A percentile compares a stretch with the other conserved stretches of the same genome.
phyloP scores from a whole-genome alignment of 2,113 vertebrate species.

The Salvelinus fontinalis region DNA sequence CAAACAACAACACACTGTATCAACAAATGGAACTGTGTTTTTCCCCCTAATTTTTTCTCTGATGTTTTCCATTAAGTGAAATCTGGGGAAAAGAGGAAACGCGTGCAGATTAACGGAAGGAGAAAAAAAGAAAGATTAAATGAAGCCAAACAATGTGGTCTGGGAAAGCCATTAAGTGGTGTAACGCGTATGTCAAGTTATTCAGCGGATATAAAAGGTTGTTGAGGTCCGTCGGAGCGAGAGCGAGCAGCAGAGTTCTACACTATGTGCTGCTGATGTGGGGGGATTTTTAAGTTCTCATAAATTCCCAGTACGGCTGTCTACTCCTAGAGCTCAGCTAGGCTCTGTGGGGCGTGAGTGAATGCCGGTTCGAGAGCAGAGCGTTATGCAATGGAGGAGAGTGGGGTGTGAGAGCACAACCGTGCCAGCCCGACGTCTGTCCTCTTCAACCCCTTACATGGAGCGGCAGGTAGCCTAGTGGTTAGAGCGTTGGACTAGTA shows the following conservation, averaged over 20 bases:
- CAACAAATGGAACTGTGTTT: constrained; percentile 35
- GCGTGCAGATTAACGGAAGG: constrained; percentile 14
- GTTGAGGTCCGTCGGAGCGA: constrained; percentile 21
- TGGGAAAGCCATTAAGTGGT: constrained; percentile 64
- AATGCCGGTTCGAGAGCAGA: constrained; percentile 32
- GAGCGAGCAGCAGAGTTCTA: constrained; percentile 33
- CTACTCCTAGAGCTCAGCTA: constrained; percentile 50
- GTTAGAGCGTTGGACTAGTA: too few relatives aligned
- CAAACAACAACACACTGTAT: constrained; percentile 30
- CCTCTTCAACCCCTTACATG: too few relatives aligned
- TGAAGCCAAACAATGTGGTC: constrained; percentile 56
- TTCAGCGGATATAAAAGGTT: constrained; percentile 51
- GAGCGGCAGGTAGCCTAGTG: too few relatives aligned
- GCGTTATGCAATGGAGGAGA: constrained; percentile 28
- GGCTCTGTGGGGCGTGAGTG: constrained; percentile 58
- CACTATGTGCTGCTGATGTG: constrained; percentile 62
- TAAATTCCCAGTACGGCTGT: constrained; percentile 64
- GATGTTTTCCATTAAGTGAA: constrained; percentile 42
- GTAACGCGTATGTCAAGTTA: constrained; percentile 38
- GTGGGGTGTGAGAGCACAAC: constrained; percentile 21
- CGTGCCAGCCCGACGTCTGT: background rate
- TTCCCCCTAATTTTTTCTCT: constrained; percentile 14
- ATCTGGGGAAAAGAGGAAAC: constrained; percentile 34
- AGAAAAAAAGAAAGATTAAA: constrained; percentile 38
- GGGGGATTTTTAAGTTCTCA: constrained; percentile 67